Evolutionary conservation across 2,113 vertebrate species (phyloP).

Genomic region (Gorilla gorilla): DNA sequence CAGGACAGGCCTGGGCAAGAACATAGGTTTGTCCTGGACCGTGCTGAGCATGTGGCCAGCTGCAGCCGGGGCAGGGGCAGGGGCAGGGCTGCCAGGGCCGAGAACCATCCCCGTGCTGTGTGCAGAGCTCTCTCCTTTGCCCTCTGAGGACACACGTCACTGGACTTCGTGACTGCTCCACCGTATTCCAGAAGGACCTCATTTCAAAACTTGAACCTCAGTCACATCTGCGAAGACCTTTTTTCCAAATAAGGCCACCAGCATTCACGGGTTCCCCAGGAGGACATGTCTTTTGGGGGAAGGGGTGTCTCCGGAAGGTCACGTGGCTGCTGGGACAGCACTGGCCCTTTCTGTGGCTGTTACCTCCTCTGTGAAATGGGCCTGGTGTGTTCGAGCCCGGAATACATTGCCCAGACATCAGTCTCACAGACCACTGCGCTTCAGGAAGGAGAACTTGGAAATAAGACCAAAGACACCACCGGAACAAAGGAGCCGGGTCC

Average conservation of each 20-base stretch:
- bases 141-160: not conserved
- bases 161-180: not conserved
- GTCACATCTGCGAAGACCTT: not conserved
- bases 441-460: not conserved
- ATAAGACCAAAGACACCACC: not conserved
- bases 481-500: accelerated
- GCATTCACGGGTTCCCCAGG: too few relatives aligned
- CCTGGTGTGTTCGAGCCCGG: not conserved
- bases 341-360: not conserved
- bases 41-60: accelerated
- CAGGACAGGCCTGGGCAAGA: not conserved
- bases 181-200: not conserved
- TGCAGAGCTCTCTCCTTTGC: not conserved
- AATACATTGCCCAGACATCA: too few relatives aligned
- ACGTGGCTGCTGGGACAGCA: not conserved
- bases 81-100: too few relatives aligned
- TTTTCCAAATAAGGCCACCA: not conserved
- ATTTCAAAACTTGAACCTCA: not conserved
- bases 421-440: too few relatives aligned
- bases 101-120: too few relatives aligned
- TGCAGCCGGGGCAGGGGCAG: not conserved
- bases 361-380: not conserved
- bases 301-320: not conserved
- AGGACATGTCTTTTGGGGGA: not conserved
- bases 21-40: not conserved